phyloP scores from a whole-genome alignment of 2,113 vertebrate species.

The Proteles cristata region DNA sequence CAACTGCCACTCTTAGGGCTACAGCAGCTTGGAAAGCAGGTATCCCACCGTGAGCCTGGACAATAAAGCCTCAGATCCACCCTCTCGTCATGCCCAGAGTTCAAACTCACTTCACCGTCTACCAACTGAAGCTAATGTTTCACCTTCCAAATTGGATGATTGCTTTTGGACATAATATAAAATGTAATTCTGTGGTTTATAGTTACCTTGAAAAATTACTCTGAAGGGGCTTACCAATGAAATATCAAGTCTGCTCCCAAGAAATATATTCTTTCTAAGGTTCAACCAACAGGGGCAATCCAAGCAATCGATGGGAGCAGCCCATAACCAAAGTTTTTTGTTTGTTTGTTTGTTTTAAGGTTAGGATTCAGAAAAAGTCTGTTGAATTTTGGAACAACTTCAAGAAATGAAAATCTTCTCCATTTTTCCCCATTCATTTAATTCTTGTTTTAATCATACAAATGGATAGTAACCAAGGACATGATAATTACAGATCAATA shows the following conservation, averaged over 20 bases:
- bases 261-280: neutral
- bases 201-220: slow-evolving; percentile 30
- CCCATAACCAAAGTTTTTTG: neutral
- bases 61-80: neutral
- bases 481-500: neutral
- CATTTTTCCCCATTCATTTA: neutral
- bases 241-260: neutral
- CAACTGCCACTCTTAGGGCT: neutral
- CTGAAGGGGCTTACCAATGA: neutral
- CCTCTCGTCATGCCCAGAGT: neutral
- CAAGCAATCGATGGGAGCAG: neutral
- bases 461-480: neutral
- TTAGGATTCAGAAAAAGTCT: neutral
- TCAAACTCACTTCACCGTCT: slow-evolving; percentile 31
- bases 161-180: slow-evolving; percentile 47
- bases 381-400: neutral
- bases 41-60: neutral
- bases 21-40: neutral
- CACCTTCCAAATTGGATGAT: slow-evolving; percentile 15
- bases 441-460: neutral
- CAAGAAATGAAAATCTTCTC: neutral
- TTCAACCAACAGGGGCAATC: neutral
- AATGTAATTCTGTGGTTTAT: slow-evolving; percentile 45
- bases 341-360: neutral
- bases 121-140: neutral